Evolutionary conservation across 2,888 invertebrate species (phyloP).

Genomic region (Timema cristinae): DNA sequence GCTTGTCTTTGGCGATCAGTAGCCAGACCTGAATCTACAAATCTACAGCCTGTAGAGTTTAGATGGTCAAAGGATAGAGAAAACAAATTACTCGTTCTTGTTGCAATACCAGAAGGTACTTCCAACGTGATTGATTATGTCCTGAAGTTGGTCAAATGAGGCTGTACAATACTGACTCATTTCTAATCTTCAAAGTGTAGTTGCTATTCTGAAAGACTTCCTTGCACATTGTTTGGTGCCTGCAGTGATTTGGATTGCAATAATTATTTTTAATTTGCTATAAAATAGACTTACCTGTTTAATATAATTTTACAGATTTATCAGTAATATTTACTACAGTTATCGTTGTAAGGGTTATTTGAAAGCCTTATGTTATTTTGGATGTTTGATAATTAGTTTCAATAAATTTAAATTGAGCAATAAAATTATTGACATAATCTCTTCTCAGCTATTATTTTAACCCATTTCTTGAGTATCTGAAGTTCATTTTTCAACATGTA

Average conservation of each 20-base stretch:
- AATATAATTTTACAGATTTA: no score
- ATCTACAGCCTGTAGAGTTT: background rate
- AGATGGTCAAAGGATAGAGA: background rate
- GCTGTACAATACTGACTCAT: conserved; percentile 7
- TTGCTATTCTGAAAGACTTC: conserved; percentile 8
- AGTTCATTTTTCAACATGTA: no score
- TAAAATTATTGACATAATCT: no score
- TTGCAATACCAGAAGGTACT: conserved; percentile 5
- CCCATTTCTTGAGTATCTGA: no score
- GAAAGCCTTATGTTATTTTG: no score
- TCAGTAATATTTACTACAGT: no score
- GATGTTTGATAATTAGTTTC: no score
- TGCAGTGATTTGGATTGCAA: background rate
- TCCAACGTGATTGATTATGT: background rate
- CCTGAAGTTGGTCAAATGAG: conserved; percentile 6
- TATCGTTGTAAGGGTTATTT: no score
- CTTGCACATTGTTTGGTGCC: conserved; percentile 5
- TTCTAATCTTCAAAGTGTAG: conserved; percentile 11
- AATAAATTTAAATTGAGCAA: no score
- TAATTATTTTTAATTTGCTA: background rate
- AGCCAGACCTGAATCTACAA: background rate
- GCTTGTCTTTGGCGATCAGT: background rate
- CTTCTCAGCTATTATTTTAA: no score
- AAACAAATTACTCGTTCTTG: background rate
- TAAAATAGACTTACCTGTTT: no score